Base-by-base conservation (phyloP, 1,140 invertebrate genomes). In the Oncopodura yosiiana region DNA sequence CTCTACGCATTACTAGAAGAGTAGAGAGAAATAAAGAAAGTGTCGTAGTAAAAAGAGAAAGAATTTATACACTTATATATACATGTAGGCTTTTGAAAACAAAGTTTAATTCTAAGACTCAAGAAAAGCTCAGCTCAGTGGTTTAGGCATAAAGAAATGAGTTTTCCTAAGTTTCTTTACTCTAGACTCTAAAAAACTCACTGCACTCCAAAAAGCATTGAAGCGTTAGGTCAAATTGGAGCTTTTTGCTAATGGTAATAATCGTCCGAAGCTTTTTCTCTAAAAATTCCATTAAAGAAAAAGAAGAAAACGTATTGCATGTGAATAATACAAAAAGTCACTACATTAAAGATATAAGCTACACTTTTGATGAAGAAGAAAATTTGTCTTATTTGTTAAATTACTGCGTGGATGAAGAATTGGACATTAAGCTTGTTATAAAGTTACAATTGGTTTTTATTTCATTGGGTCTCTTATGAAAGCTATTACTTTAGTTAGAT, bases 121-220 rank as follows among this genome's bases (percentile, higher is more conserved):
- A 27, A 46, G 44, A 46, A 32, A 32, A 30, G 44, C 30, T 46
- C 34, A 32, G n/a, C 30, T 27, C 27, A 19, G 44, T 32, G 44
- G 34, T 32, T 32, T 32, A 32, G 44, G 34, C 44, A n/a, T n/a
- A n/a, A n/a, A n/a, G n/a, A n/a, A n/a, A n/a, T n/a, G n/a, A n/a
- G n/a, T n/a, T n/a, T n/a, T n/a, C n/a, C n/a, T n/a, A n/a, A n/a
- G n/a, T n/a, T n/a, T 11, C 11, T 38, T 3, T 38, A 38, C n/a
- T n/a, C 11, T 38, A 16, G 12, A 38, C 36, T 38, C 36, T n/a
- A 38, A 5, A 16, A 16, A 44, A 36, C 18, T 53, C 21, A 43
- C 8, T 58, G 42, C 56, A 58, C 56, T 58, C 56, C 32, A 58
- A 36, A 53, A 58, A 53, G 56, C 56, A 58, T 58, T 58, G 34